Base-by-base conservation (phyloP, 2,797 vertebrate species). In the Australoheros facetus region DNA sequence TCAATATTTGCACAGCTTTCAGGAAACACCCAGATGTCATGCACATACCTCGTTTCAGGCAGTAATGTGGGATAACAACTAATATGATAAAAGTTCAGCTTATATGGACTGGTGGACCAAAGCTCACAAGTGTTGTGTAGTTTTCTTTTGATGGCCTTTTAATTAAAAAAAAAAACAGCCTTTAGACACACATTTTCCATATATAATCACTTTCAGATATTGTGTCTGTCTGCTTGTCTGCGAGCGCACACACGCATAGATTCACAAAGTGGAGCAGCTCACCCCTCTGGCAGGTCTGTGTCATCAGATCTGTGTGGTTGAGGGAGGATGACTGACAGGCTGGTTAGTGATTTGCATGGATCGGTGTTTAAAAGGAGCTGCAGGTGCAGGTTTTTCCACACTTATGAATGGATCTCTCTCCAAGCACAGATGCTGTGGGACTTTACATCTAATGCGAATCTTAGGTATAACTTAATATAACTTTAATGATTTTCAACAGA, bases 21-120 rank as follows among this genome's bases (percentile, higher is more conserved):
- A 81, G 95, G 1, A 96, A 1, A 94, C 96, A n/a, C 94, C 94
- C 1, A 94, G 95, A 2, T 95, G 96, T 94, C 93, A 66, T 94
- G 94, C 89, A 96, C 96, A 91, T 96, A 94, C n/a, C 91, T 96
- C 1, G 83, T 94, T 96, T 96, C 87, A 71, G 48, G 69, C 84
- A 84, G 82, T 89, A 87, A 82, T 85, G 73, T 74, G 26, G 70
- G 66, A 88, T 85, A 60, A 78, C 19, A 70, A 56, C 54, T 77
- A 82, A 80, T 78, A 79, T 53, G 51, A 79, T 55, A 78, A 88
- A 80, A 81, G 54, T 71, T 78, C 13, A 62, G 75, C 75, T 85
- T 64, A 78, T 79, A 82, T 82, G 83, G 73, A 80, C 60, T 26
- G 80, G 60, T 66, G 51, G 76, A 80, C 28, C 57, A 83, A 71